Percentiles rank a stretch among this genome's conserved stretches.
phyloP scores from a whole-genome alignment of 2,113 vertebrate species.

The Cheilinus undulatus region DNA sequence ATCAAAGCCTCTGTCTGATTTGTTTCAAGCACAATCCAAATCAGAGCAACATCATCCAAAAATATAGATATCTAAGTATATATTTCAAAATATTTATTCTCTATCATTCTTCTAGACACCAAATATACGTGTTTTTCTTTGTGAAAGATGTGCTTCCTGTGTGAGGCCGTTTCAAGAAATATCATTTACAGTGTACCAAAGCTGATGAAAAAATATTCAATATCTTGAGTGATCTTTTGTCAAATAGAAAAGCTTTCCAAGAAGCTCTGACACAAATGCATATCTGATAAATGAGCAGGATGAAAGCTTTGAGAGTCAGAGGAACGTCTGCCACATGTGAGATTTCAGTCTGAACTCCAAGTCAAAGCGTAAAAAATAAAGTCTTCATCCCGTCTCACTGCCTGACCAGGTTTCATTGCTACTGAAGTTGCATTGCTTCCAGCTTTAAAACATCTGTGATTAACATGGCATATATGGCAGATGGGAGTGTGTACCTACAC shows the following conservation, averaged over 20 bases:
- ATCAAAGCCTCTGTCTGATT: conserved; percentile 66
- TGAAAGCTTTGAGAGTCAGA: conserved; percentile 49
- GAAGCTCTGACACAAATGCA: conserved; percentile 63
- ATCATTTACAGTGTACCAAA: conserved; percentile 78
- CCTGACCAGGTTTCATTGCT: conserved; percentile 45
- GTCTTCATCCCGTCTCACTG: conserved; percentile 28
- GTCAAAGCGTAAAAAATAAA: conserved; percentile 44
- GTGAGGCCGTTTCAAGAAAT: conserved; percentile 65
- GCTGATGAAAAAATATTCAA: conserved; percentile 67
- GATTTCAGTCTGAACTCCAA: conserved; percentile 19
- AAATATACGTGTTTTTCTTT: conserved; percentile 61
- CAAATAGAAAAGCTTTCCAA: conserved; percentile 53
- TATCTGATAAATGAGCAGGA: conserved; percentile 48
- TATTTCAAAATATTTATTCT: conserved; percentile 77
- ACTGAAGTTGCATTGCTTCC: conserved; percentile 61
- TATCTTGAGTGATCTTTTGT: conserved; percentile 52
- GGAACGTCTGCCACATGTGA: conserved; percentile 12
- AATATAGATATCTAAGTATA: conserved; percentile 77
- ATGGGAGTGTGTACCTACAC: conserved; percentile 30
- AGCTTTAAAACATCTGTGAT: conserved; percentile 45
- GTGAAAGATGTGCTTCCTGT: conserved; percentile 72
- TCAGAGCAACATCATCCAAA: conserved; percentile 72
- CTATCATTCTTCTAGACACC: conserved; percentile 66
- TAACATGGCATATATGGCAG: conserved; percentile 53
- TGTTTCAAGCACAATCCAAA: conserved; percentile 68